phyloP scores from a whole-genome alignment of 2,113 vertebrate species.

The Mormyrus lacerda region DNA sequence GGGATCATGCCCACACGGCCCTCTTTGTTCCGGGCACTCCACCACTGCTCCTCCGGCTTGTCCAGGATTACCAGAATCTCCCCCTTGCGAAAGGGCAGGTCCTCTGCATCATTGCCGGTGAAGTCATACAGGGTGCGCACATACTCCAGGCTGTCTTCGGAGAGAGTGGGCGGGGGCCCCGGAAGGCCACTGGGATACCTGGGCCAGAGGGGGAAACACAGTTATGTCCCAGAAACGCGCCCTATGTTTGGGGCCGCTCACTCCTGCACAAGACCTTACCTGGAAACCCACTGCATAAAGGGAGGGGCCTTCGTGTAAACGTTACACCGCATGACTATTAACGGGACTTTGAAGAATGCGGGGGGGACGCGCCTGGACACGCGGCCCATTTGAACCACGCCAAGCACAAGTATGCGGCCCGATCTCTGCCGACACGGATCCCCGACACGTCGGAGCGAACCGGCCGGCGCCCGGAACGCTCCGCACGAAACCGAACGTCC shows the following conservation, averaged over 20 bases:
- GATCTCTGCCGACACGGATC: not conserved
- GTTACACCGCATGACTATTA: not conserved
- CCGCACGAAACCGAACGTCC: not conserved
- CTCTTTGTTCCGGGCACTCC: slow-evolving; percentile 95
- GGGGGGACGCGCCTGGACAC: not conserved
- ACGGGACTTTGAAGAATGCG: not conserved
- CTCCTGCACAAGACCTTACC: not conserved
- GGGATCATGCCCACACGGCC: slow-evolving; percentile 96
- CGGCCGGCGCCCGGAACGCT: not conserved
- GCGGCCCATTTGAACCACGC: not conserved
- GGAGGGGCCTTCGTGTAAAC: not conserved
- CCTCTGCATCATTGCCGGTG: slow-evolving; percentile 88
- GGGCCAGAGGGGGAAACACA: not conserved
- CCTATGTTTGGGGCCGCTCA: not conserved
- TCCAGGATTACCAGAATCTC: slow-evolving; percentile 91
- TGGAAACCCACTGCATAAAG: not conserved
- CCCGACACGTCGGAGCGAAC: not conserved
- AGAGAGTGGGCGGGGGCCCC: slow-evolving; percentile 56
- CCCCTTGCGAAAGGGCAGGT: slow-evolving; percentile 93
- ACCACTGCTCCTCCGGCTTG: slow-evolving; percentile 99
- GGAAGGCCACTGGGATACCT: slow-evolving; percentile 69
- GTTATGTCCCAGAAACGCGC: not conserved
- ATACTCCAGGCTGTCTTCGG: slow-evolving; percentile 84
- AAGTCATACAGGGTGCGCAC: slow-evolving; percentile 98
- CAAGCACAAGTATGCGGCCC: not conserved